A percentile compares a stretch with the other conserved stretches of the same genome.
Conservation (phyloP, 2,113 vertebrate species). For the Microtus pennsylvanicus region DNA sequence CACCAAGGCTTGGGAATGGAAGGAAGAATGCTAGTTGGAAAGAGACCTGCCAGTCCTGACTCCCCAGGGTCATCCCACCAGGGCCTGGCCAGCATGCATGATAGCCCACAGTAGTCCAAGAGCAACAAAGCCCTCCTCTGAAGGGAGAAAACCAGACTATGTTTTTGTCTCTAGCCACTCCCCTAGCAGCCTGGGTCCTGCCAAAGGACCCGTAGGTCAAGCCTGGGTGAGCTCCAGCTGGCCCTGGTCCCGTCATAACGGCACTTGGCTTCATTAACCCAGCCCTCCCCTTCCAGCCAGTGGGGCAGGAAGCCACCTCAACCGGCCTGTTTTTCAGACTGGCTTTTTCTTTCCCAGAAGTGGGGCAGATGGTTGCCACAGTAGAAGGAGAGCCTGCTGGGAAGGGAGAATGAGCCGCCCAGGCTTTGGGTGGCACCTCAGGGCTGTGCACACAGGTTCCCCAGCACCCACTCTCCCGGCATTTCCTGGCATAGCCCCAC, state of each 20-base stretch:
- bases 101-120: constrained; percentile 39
- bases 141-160: constrained; percentile 42
- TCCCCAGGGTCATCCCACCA: background rate
- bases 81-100: background rate
- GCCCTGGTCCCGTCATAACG: constrained; percentile 60
- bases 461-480: background rate
- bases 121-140: constrained; percentile 52
- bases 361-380: constrained; percentile 20
- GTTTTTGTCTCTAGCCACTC: constrained; percentile 58
- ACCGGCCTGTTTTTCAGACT: background rate
- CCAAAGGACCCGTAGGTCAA: constrained; percentile 70
- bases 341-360: constrained; percentile 43
- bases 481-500: constrained; percentile 47
- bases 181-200: constrained; percentile 50
- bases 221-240: constrained; percentile 68
- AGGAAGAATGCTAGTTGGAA: background rate
- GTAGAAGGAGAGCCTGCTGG: background rate
- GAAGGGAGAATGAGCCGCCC: background rate
- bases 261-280: constrained; percentile 61
- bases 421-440: background rate
- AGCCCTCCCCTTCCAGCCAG: background rate
- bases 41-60: background rate
- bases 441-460: background rate
- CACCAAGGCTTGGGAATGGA: background rate
- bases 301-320: constrained; percentile 44